Percentiles rank a stretch among this genome's conserved stretches.
Conservation (phyloP, 35 echinoderm and acorn worm genomes). For the Stichopus chloronotus region DNA sequence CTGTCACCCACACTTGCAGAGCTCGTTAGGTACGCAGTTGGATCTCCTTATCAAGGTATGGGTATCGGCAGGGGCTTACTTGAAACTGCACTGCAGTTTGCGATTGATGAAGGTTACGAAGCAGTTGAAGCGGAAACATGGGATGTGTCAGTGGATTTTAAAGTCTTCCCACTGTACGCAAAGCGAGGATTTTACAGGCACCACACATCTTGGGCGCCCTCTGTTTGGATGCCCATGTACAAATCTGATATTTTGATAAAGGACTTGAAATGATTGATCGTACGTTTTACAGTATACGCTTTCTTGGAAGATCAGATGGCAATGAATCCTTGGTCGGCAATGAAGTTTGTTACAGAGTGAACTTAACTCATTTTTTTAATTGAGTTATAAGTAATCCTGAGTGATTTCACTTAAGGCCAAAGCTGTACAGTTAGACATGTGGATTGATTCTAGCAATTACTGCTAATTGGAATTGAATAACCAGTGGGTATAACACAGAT, state of each 20-base stretch:
- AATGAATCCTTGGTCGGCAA: no score
- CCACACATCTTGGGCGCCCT: not conserved
- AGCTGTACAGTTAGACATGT: no score
- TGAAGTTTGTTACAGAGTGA: no score
- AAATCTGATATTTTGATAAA: not conserved
- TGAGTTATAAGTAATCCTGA: no score
- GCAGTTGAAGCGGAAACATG: constrained; percentile 1
- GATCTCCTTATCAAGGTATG: not conserved
- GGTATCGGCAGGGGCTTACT: constrained; percentile 7
- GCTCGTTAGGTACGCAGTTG: not conserved
- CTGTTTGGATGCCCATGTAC: not conserved
- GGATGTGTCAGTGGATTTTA: not conserved
- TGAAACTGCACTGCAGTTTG: not conserved
- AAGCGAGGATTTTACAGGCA: not conserved
- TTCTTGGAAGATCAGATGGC: no score
- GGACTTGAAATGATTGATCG: not conserved
- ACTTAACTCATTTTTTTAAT: no score
- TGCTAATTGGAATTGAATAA: no score
- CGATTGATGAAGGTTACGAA: not conserved
- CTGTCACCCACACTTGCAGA: not conserved
- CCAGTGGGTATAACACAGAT: no score
- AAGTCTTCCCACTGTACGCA: not conserved
- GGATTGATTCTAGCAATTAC: no score
- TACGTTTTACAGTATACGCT: no score
- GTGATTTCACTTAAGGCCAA: no score